Conservation (phyloP, 2,797 vertebrate genomes). For the Pseudochaenichthys georgianus region DNA sequence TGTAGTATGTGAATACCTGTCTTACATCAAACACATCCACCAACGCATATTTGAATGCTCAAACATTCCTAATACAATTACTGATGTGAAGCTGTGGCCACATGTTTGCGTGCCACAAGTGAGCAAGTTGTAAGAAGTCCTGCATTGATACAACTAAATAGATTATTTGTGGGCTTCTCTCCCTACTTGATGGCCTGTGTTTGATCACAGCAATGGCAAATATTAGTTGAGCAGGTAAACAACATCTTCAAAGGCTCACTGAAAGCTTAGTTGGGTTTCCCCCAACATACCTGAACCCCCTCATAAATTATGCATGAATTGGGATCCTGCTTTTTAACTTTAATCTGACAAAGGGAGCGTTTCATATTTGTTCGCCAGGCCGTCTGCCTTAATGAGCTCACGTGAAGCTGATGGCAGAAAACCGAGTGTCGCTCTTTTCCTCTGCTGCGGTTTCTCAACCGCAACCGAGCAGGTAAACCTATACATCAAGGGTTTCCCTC, state of each 20-base stretch:
- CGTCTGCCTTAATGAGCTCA: slow-evolving; percentile 61
- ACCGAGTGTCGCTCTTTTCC: slow-evolving; percentile 56
- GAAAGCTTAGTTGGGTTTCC: slow-evolving; percentile 77
- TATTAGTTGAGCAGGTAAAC: slow-evolving; percentile 78
- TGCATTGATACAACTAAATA: slow-evolving; percentile 59
- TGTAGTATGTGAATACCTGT: slow-evolving; percentile 1
- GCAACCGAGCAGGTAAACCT: slow-evolving; percentile 78
- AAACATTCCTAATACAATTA: slow-evolving; percentile 43
- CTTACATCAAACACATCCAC: slow-evolving; percentile 19
- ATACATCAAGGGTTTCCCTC: slow-evolving; percentile 83
- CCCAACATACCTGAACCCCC: slow-evolving; percentile 67
- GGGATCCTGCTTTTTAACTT: slow-evolving; percentile 58
- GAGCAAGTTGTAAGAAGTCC: slow-evolving; percentile 35
- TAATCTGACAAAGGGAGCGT: slow-evolving; percentile 68
- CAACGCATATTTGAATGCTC: background rate
- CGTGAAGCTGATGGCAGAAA: slow-evolving; percentile 62
- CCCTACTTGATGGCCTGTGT: slow-evolving; percentile 54
- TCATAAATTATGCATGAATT: slow-evolving; percentile 80
- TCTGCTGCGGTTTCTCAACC: slow-evolving; percentile 65
- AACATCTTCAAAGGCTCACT: slow-evolving; percentile 76
- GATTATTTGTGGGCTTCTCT: slow-evolving; percentile 67
- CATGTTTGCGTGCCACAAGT: slow-evolving; percentile 42
- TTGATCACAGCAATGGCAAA: slow-evolving; percentile 76
- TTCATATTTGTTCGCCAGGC: slow-evolving; percentile 72
- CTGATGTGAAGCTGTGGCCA: slow-evolving; percentile 30